Conservation (phyloP, 2,113 vertebrate genomes). For the Cricetomys ansorgei region DNA sequence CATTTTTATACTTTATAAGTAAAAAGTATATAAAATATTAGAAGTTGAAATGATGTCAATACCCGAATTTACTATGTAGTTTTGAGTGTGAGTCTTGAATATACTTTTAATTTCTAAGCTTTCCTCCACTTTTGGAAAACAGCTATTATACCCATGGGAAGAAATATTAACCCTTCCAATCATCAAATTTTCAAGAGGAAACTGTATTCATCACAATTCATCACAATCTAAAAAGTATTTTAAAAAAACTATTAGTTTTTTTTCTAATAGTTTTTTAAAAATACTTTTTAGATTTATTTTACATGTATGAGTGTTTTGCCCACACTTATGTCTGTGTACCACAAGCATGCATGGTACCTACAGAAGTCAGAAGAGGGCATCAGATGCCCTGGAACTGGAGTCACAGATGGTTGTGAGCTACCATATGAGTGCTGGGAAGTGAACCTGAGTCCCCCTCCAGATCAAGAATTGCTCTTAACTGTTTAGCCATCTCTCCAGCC, state of each 20-base stretch:
- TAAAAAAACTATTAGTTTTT: too few relatives aligned
- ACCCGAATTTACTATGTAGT: background rate
- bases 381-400: background rate
- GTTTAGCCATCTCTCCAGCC: background rate
- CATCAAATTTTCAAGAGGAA: slow-evolving; percentile 29
- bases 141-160: background rate
- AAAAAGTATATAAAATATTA: too few relatives aligned
- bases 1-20: slow-evolving; percentile 27
- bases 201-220: background rate
- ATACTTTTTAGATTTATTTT: background rate
- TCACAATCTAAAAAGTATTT: too few relatives aligned
- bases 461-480: background rate
- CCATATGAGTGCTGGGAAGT: background rate
- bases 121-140: slow-evolving; percentile 16
- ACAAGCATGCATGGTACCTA: background rate
- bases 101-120: slow-evolving; percentile 5
- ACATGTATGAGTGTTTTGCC: background rate
- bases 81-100: background rate
- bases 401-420: background rate
- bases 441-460: background rate
- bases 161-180: slow-evolving; percentile 30
- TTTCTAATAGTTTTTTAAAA: background rate
- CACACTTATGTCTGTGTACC: background rate
- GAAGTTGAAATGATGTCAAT: slow-evolving; percentile 20
- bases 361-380: background rate